Base-by-base conservation (phyloP, 2,113 vertebrate genomes). In the Fregata magnificens region DNA sequence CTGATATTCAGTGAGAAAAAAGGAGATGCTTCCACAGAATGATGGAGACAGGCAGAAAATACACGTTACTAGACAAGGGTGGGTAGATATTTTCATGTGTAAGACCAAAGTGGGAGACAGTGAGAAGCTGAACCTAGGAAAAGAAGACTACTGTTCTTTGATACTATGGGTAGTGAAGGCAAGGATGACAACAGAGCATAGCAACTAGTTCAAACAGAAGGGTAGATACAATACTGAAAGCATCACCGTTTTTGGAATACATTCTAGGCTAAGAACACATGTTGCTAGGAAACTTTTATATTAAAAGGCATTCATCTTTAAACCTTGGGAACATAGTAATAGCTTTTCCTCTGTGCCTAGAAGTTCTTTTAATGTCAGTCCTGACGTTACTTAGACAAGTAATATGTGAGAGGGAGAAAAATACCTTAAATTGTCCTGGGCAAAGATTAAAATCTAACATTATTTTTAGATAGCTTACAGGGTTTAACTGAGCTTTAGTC, bases 261-360 rank as follows among this genome's bases (percentile, higher is more conserved):
- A 9, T 58, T 71, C 69, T 74, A 78, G 15, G 69, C 82, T 82
- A 20, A 55, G 53, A 94, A 70, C 36, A 76, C 26, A 9, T 62
- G 88, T 98, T 97, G 96, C 94, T 97, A 97, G 93, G 96, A 95
- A 69, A 97, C 94, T 94, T 93, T 92, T 91, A 88, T 93, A 90
- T 95, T 91, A 92, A 95, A 93, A 95, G 53, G 18, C 84, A 96
- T 95, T 90, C 25, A 85, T 97, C 85, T 95, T 88, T 62, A 92
- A 88, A 88, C 52, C 71, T 77, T 77, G 80, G 61, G 71, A 96
- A 78, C 65, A 84, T 0, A 76, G 73, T 70, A 85, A 91, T 56
- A 94, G 62, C 70, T 93, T 94, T 53, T 83, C 28, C 36, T 84
- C 91, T 65, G 40, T 62, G 67, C 71, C 71, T 63, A 10, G 45